phyloP scores from a whole-genome alignment of 2,113 vertebrate genomes.

The Tetrax tetrax region DNA sequence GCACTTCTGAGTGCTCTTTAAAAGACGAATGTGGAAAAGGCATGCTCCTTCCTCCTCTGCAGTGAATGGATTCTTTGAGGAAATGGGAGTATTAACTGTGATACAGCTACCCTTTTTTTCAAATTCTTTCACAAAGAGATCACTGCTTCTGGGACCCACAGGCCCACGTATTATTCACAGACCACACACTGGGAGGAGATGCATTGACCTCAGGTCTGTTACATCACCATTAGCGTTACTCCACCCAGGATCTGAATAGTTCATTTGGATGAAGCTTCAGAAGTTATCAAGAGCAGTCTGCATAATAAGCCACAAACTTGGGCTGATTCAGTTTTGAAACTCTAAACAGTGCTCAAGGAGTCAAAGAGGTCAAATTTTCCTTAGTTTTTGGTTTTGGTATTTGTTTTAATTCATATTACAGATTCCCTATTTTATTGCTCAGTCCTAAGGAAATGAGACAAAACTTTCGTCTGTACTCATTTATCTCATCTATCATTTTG shows the following conservation, averaged over 20 bases:
- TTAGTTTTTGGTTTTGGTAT: background rate
- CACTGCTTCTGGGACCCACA: slow-evolving; percentile 46
- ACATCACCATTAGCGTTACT: slow-evolving; percentile 47
- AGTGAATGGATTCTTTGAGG: slow-evolving; percentile 34
- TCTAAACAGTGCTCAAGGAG: background rate
- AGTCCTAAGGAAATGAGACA: background rate
- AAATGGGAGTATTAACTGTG: slow-evolving; percentile 39
- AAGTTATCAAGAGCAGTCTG: slow-evolving; percentile 49
- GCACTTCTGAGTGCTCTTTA: background rate
- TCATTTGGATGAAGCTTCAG: slow-evolving; percentile 46
- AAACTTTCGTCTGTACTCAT: background rate
- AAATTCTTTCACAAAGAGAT: slow-evolving; percentile 61
- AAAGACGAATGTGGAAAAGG: background rate
- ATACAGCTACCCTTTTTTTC: slow-evolving; percentile 36
- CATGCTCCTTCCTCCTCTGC: background rate
- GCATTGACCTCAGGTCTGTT: slow-evolving; percentile 63
- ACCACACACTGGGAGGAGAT: slow-evolving; percentile 70
- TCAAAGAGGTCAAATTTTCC: background rate
- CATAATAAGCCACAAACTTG: background rate
- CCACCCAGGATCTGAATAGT: slow-evolving; percentile 58
- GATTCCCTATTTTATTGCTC: background rate
- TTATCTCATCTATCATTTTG: background rate
- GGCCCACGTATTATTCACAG: slow-evolving; percentile 56
- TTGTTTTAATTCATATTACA: background rate
- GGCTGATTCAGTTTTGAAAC: slow-evolving; percentile 1